A percentile compares a stretch with the other conserved stretches of the same genome.
Evolutionary conservation across 2,888 invertebrate genomes (phyloP).

Genomic region (Geophilus truncorum): DNA sequence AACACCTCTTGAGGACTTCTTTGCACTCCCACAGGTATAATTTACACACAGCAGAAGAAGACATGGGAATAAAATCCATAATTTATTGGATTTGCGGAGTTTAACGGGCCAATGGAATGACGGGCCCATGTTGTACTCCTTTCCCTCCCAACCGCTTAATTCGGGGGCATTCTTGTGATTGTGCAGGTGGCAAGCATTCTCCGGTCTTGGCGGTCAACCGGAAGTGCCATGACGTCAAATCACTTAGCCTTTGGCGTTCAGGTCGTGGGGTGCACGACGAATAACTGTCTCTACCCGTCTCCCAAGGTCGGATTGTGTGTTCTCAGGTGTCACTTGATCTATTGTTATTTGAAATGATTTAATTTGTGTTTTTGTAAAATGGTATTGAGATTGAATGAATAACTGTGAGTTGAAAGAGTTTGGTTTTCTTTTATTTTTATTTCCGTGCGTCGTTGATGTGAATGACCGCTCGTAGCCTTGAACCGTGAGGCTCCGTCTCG

Average conservation of each 20-base stretch:
- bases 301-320: neutral
- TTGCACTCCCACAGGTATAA: too few relatives aligned
- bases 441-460: conserved; percentile 19
- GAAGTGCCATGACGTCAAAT: conserved; percentile 27
- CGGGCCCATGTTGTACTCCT: neutral
- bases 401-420: neutral
- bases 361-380: neutral
- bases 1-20: neutral
- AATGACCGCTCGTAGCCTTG: conserved; percentile 34
- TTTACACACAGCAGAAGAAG: neutral
- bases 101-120: neutral
- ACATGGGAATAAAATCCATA: neutral
- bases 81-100: neutral
- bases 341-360: neutral
- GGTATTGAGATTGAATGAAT: neutral
- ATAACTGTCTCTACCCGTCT: neutral
- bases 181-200: neutral
- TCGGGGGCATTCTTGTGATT: neutral
- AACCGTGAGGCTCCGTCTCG: neutral
- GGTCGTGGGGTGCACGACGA: conserved; percentile 28
- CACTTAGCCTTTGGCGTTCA: conserved; percentile 22
- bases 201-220: conserved; percentile 28
- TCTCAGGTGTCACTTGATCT: neutral
- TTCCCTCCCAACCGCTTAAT: neutral
- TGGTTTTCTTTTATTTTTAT: neutral